Evolutionary conservation across 2,113 vertebrate genomes (phyloP).

Genomic region (Myotis lucifugus): DNA sequence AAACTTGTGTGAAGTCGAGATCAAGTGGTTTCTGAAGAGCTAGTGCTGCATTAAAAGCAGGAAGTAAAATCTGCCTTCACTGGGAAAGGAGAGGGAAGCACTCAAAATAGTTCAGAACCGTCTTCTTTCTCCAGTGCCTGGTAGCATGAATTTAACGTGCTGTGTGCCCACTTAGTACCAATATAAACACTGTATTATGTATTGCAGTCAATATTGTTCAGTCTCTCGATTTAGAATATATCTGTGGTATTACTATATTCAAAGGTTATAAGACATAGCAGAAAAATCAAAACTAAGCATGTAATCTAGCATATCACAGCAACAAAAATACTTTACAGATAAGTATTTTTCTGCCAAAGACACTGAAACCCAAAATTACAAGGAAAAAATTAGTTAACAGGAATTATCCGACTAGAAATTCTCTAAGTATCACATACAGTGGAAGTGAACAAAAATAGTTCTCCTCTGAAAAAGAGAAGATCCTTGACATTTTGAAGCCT

Average conservation of each 20-base stretch:
- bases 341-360: slow-evolving; percentile 3
- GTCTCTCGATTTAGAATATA: not conserved
- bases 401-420: not conserved
- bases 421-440: not conserved
- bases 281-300: not conserved
- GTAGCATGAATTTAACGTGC: not conserved
- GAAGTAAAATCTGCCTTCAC: not conserved
- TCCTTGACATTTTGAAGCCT: slow-evolving; percentile 18
- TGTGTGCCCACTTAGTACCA: not conserved
- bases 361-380: not conserved
- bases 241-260: not conserved
- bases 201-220: slow-evolving; percentile 7
- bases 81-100: not conserved
- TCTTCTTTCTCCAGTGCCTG: not conserved
- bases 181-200: not conserved
- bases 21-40: not conserved
- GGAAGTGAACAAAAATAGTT: not conserved
- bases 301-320: not conserved
- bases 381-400: not conserved
- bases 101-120: not conserved
- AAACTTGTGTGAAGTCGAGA: not conserved
- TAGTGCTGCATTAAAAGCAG: not conserved
- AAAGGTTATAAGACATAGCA: not conserved
- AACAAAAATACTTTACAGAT: not conserved
- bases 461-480: slow-evolving; percentile 1